These are phyloP conservation scores for Gnathonemus echidnorhynchus DNA, from an alignment of 2,113 vertebrate genomes.

Conservation along the genomic window DNA sequence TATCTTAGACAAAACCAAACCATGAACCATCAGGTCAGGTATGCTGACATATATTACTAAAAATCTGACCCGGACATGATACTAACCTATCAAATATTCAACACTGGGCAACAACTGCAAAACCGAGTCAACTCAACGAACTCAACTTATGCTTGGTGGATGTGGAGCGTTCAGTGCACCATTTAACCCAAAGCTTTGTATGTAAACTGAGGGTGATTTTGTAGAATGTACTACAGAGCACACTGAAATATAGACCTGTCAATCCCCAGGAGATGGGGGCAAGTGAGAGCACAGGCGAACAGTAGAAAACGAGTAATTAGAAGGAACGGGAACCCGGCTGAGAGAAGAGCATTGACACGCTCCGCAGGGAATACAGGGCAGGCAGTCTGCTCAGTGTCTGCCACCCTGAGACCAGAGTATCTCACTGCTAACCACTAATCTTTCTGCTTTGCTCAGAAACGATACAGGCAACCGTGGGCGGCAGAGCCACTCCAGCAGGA, in stretches of 20 bases:
- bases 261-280: background rate
- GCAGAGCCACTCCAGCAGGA: background rate
- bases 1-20: background rate
- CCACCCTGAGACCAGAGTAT: background rate
- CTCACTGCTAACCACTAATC: background rate
- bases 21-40: background rate
- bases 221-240: background rate
- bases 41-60: background rate
- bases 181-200: background rate
- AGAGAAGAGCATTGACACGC: background rate
- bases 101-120: background rate
- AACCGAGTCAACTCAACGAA: background rate
- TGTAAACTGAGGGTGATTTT: background rate
- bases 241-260: background rate
- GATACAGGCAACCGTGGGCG: background rate
- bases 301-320: background rate
- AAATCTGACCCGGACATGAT: background rate
- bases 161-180: background rate
- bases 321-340: background rate
- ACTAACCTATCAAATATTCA: background rate
- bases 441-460: background rate
- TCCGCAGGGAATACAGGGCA: background rate
- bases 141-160: background rate
- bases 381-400: background rate
- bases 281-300: background rate